Percentiles rank a stretch among this genome's conserved stretches.
These are phyloP conservation scores for Pantelozetes paolii DNA, from an alignment of 2,888 invertebrate genomes.

Conservation along the genomic window DNA sequence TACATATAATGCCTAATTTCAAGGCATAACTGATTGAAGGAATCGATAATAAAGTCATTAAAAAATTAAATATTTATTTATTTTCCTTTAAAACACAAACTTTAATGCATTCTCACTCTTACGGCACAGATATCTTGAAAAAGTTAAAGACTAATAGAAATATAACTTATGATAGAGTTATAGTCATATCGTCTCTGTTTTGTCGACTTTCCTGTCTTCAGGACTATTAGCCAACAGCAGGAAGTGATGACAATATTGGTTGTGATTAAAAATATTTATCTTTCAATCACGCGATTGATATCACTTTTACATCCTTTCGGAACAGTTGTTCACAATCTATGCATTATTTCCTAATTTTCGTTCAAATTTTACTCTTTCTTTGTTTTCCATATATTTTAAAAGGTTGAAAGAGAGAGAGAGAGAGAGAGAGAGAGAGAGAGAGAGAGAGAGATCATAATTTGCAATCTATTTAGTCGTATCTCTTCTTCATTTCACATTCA, in stretches of 20 bases:
- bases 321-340: not conserved
- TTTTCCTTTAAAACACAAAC: not conserved
- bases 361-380: not conserved
- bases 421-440: conserved; percentile 5
- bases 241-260: not conserved
- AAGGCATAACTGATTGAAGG: not conserved
- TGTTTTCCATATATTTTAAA: not conserved
- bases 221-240: conserved; percentile 12
- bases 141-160: not conserved
- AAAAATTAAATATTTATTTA: conserved; percentile 11
- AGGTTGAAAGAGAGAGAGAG: not conserved
- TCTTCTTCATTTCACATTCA: not conserved
- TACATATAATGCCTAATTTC: not conserved
- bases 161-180: not conserved
- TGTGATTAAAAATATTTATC: conserved; percentile 2
- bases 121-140: not conserved
- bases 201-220: not conserved
- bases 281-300: not conserved
- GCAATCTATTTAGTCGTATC: not conserved
- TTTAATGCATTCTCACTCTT: not conserved
- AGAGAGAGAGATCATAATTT: not conserved
- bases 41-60: conserved; percentile 34
- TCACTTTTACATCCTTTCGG: not conserved
- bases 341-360: not conserved
- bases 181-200: not conserved